A percentile compares a stretch with the other conserved stretches of the same genome.
Conservation (phyloP, 1,140 invertebrate species). For the Polypedilum vanderplanki region DNA sequence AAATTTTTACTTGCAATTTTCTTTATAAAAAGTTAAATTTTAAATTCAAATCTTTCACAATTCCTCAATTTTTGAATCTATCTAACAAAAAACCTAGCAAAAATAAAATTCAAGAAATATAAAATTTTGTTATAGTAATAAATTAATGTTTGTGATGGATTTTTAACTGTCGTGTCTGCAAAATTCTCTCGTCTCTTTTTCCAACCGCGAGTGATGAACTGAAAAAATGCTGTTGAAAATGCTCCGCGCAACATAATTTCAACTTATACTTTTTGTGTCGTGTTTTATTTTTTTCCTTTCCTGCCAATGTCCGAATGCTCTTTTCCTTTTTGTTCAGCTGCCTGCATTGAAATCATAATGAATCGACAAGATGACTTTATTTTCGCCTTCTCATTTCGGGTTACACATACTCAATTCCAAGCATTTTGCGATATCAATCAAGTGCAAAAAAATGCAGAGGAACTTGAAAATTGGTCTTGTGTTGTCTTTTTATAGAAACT, state of each 20-base stretch:
- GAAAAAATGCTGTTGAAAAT: constrained; percentile 28
- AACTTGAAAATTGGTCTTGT: constrained; percentile 13
- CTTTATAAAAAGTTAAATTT: too few relatives aligned
- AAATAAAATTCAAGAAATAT: background rate
- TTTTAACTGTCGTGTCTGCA: constrained; percentile 28
- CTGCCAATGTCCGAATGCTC: background rate
- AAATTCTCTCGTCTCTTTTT: background rate
- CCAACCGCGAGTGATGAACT: background rate
- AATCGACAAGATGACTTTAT: constrained; percentile 26
- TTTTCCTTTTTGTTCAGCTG: constrained; percentile 24
- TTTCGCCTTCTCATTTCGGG: background rate
- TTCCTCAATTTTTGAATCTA: background rate
- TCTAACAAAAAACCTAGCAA: background rate
- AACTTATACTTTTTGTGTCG: background rate
- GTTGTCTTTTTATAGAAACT: constrained; percentile 13
- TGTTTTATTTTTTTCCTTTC: background rate
- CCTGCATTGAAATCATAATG: constrained; percentile 22
- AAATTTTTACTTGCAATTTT: too few relatives aligned
- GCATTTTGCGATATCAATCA: constrained; percentile 22
- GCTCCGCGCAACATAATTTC: constrained; percentile 5
- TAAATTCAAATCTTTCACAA: background rate
- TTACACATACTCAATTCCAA: background rate
- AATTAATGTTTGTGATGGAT: constrained; percentile 28
- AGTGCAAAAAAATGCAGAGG: background rate
- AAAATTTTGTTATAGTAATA: constrained; percentile 25